phyloP scores from a whole-genome alignment of 2,113 vertebrate species.

The Pygoscelis adeliae region DNA sequence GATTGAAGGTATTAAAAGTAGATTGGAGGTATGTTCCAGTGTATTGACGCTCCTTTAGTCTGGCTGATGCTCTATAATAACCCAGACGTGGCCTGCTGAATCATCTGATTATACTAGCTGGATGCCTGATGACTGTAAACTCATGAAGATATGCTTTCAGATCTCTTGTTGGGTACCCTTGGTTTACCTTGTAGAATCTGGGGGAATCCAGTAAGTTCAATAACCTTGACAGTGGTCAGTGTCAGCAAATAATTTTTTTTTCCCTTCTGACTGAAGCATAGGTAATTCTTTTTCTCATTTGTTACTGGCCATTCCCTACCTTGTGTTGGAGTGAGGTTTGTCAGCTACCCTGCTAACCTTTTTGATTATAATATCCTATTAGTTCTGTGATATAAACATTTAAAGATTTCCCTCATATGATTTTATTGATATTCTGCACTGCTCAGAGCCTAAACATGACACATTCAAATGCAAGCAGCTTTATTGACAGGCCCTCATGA shows the following conservation, averaged over 20 bases:
- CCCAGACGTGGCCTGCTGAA: background rate
- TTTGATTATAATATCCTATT: background rate
- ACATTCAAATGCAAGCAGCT: background rate
- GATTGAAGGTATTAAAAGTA: background rate
- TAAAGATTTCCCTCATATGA: background rate
- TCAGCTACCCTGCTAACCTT: background rate
- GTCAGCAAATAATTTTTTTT: background rate
- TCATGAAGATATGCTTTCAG: background rate
- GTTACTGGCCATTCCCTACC: background rate
- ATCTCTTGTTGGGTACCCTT: background rate
- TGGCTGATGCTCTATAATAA: background rate
- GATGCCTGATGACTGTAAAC: background rate
- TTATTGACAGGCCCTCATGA: background rate
- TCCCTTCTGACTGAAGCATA: background rate
- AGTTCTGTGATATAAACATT: background rate
- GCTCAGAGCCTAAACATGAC: background rate
- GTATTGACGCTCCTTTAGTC: background rate
- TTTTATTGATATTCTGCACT: background rate
- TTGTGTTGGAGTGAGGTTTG: background rate
- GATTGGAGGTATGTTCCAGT: background rate
- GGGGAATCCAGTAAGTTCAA: background rate
- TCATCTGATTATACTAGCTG: conserved; percentile 7
- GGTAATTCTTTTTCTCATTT: background rate
- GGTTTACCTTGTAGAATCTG: background rate
- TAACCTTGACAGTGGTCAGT: background rate